Base-by-base conservation (phyloP, 2,888 invertebrate species). In the Junonia oenone region DNA sequence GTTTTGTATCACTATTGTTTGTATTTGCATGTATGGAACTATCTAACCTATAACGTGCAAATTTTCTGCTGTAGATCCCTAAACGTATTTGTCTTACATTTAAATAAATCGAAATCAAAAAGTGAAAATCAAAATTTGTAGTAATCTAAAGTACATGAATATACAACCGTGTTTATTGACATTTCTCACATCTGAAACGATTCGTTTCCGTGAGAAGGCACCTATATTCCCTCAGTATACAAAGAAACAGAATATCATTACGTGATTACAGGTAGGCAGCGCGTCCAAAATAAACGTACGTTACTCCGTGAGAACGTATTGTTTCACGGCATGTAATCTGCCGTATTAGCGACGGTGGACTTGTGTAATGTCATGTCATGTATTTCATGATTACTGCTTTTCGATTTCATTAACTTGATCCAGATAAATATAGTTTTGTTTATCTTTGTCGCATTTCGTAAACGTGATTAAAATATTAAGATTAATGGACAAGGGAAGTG, bases 251-350 rank as follows among this genome's bases (percentile, higher is more conserved):
- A 72, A 79, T 76, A 75, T 73, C 75, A 83, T 81, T 80, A 83
- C 72, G 81, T 77, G 75, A 79, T 79, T 76, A 81, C 69, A 46
- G 19, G 40, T 17, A 31, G 50, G 55, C 51, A 57, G 56, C 49
- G 71, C 73, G 73, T 74, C 81, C 80, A 68, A 87, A 86, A 84
- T 83, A 78, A 77, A 78, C 81, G 79, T 82, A 71, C 73, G 81
- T 81, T 82, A 78, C 71, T 63, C 71, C 84, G 87, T 87, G 87
- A 82, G 87, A 87, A 84, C 72, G 68, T 75, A 87, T 87, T 87
- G 87, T 88, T 73, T 79, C 69, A 71, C 67, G 71, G 78, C 76
- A 71, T 82, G 78, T 79, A 78, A 79, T 80, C 73, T 74, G 64
- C 61, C 59, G 62, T 67, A 71, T 72, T 73, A 73, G 72, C 66